Percentiles rank a stretch among this genome's conserved stretches.
phyloP scores from a whole-genome alignment of 23 tunicate genomes.

The Botrylloides violaceus region DNA sequence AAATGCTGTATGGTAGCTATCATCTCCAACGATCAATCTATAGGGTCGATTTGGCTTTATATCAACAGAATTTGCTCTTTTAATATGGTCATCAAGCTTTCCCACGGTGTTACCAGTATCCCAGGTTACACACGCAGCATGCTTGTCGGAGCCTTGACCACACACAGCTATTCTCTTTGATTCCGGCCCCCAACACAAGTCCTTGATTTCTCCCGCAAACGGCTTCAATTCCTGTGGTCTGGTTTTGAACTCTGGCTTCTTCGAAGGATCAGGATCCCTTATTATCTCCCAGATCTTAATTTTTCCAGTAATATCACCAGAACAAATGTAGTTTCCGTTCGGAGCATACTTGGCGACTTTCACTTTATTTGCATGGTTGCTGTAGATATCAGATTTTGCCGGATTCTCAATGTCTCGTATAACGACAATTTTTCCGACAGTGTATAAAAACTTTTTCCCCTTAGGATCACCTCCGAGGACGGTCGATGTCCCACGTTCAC shows the following conservation, averaged over 20 bases:
- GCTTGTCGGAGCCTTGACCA: slow-evolving; percentile 68
- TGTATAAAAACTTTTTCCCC: slow-evolving; percentile 65
- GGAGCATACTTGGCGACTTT: slow-evolving; percentile 76
- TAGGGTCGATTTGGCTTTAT: slow-evolving; percentile 53
- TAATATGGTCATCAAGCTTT: background rate
- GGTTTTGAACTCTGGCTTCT: slow-evolving; percentile 24
- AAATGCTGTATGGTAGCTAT: slow-evolving; percentile 33
- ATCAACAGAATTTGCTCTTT: slow-evolving; percentile 44
- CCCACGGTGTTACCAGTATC: slow-evolving; percentile 79
- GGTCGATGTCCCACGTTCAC: slow-evolving; percentile 43
- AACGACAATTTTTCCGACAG: slow-evolving; percentile 51
- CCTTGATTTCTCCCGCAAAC: slow-evolving; percentile 45
- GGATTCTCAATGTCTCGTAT: slow-evolving; percentile 79
- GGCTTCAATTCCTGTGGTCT: slow-evolving; percentile 58
- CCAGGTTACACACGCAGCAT: slow-evolving; percentile 56
- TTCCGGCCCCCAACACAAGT: slow-evolving; percentile 82
- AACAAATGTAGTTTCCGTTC: slow-evolving; percentile 70
- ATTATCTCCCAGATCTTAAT: slow-evolving; percentile 73
- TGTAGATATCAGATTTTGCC: slow-evolving; percentile 22
- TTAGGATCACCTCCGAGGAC: slow-evolving; percentile 79
- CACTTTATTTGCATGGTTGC: slow-evolving; percentile 48
- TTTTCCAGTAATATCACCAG: slow-evolving; percentile 69
- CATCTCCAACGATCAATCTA: slow-evolving; percentile 44
- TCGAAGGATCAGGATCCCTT: slow-evolving; percentile 28
- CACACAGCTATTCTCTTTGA: slow-evolving; percentile 81